These are phyloP conservation scores for Neogobius melanostomus DNA, from an alignment of 2,113 vertebrate species.

Conservation along the genomic window DNA sequence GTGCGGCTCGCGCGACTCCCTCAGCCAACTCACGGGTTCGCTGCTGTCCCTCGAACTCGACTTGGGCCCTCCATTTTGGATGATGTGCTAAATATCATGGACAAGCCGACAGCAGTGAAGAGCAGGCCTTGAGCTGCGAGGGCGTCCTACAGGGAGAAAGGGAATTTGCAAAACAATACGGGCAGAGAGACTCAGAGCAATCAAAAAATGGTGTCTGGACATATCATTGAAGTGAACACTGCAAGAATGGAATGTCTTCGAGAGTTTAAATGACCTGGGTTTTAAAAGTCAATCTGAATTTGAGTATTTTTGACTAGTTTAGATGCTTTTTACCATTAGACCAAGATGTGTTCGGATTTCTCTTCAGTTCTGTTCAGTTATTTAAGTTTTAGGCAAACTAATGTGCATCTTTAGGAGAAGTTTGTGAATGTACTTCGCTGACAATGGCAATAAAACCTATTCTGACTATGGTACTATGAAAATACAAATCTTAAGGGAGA, in stretches of 20 bases:
- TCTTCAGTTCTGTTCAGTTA: background rate
- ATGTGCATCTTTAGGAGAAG: too few species aligned
- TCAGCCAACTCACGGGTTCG: constrained; percentile 87
- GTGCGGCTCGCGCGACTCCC: constrained; percentile 84
- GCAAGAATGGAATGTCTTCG: background rate
- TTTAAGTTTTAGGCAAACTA: too few species aligned
- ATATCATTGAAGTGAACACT: constrained; percentile 59
- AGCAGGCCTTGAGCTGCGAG: constrained; percentile 64
- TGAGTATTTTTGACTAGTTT: background rate
- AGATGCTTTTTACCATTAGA: background rate
- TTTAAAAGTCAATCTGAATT: background rate
- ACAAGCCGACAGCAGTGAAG: constrained; percentile 76
- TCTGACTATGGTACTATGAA: too few species aligned
- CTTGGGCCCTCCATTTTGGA: constrained; percentile 95
- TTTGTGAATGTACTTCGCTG: too few species aligned
- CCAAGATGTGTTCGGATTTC: background rate
- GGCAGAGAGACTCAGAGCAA: constrained; percentile 56
- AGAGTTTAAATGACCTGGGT: background rate
- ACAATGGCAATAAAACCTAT: too few species aligned
- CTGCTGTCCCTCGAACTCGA: constrained; percentile 94
- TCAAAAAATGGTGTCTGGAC: constrained; percentile 62
- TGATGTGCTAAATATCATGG: constrained; percentile 97
- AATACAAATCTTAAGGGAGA: too few species aligned
- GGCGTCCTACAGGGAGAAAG: constrained; percentile 42
- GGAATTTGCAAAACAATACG: constrained; percentile 57